Evolutionary conservation across 2,113 vertebrate genomes (phyloP).

Genomic region (Seriola aureovittata): DNA sequence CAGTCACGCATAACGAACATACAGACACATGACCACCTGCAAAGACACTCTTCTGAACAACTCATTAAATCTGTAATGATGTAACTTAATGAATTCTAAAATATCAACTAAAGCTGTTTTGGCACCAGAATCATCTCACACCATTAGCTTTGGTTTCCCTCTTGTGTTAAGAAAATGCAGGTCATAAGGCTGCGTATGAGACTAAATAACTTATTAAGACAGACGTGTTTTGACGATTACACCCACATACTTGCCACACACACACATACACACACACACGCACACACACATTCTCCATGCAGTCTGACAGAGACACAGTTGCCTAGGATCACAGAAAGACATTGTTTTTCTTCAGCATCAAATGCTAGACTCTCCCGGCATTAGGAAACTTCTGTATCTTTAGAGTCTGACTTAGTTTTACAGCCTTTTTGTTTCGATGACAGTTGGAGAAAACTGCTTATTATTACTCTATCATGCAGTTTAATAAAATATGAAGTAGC

Average conservation of each 20-base stretch:
- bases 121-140: neutral
- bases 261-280: neutral
- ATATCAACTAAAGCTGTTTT: neutral
- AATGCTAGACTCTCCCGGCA: neutral
- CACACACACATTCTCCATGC: neutral
- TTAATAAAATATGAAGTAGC: neutral
- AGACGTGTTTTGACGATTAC: neutral
- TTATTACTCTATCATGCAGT: neutral
- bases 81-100: neutral
- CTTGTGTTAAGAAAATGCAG: neutral
- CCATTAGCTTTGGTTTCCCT: neutral
- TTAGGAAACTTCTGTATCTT: neutral
- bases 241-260: neutral
- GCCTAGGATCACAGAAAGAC: slow-evolving; percentile 13
- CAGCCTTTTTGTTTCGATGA: neutral
- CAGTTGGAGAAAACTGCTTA: neutral
- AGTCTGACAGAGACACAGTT: slow-evolving; percentile 3
- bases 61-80: neutral
- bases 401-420: neutral
- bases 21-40: neutral
- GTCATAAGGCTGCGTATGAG: neutral
- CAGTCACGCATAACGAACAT: neutral
- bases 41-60: neutral
- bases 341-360: slow-evolving; percentile 12
- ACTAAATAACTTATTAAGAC: slow-evolving; percentile 7